These are phyloP conservation scores for Rhabdomys dilectus DNA, from an alignment of 2,113 vertebrate species.

Conservation along the genomic window DNA sequence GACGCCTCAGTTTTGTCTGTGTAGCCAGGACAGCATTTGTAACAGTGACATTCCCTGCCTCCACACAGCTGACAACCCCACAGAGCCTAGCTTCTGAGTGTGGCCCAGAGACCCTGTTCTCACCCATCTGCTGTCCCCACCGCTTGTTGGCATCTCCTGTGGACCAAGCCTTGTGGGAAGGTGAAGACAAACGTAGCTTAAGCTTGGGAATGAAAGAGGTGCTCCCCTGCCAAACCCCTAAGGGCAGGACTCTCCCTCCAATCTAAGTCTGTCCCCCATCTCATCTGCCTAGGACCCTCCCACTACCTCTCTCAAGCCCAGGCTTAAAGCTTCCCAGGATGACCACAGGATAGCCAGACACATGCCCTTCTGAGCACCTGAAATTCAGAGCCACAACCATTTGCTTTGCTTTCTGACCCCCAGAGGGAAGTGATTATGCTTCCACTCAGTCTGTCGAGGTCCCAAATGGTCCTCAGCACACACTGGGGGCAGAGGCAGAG, in stretches of 20 bases:
- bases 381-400: neutral
- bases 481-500: neutral
- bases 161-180: neutral
- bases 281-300: neutral
- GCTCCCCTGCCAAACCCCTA: no score
- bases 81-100: neutral
- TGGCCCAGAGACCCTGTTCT: neutral
- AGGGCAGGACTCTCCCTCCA: neutral
- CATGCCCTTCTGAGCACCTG: neutral
- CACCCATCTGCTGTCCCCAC: no score
- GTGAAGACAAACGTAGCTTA: neutral
- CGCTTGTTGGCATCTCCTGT: neutral
- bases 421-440: neutral
- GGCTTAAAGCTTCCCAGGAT: neutral
- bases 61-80: neutral
- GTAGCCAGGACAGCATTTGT: neutral
- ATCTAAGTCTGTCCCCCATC: neutral
- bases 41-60: neutral
- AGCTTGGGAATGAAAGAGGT: neutral
- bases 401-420: neutral
- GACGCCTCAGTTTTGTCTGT: neutral
- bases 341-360: neutral
- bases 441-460: neutral
- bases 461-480: neutral
- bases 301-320: neutral